Conservation (phyloP, 2,888 invertebrate species). For the Hoplodrina blanda region DNA sequence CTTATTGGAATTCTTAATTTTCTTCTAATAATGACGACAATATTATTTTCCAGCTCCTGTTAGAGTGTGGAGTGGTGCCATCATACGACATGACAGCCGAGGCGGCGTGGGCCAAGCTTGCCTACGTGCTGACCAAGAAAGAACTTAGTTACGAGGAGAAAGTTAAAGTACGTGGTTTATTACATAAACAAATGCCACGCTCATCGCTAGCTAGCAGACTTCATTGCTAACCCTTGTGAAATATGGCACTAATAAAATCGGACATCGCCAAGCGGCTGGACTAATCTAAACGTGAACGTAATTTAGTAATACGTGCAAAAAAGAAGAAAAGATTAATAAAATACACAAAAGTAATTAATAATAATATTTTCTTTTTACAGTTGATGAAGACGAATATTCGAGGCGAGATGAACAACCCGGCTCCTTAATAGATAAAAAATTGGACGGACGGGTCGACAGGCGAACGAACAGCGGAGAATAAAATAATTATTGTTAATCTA, state of each 20-base stretch:
- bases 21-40: no score
- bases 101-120: constrained; percentile 97
- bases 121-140: constrained; percentile 96
- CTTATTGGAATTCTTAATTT: no score
- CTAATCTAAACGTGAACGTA: no score
- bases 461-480: no score
- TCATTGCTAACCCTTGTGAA: no score
- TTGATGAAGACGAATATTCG: constrained; percentile 86
- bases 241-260: no score
- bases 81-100: constrained; percentile 98
- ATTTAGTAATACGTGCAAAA: no score
- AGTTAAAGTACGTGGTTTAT: constrained; percentile 87
- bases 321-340: no score
- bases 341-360: neutral
- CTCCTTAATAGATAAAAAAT: neutral
- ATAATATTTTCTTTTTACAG: constrained; percentile 69
- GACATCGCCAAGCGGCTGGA: no score
- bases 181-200: neutral
- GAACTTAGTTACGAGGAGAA: constrained; percentile 92
- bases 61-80: constrained; percentile 94
- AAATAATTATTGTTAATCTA: neutral
- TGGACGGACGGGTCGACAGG: no score
- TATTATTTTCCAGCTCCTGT: constrained; percentile 79
- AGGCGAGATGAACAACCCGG: constrained; percentile 80
- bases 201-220: neutral